phyloP scores from a whole-genome alignment of 2,113 vertebrate species.

The Emydocephalus ijimae region DNA sequence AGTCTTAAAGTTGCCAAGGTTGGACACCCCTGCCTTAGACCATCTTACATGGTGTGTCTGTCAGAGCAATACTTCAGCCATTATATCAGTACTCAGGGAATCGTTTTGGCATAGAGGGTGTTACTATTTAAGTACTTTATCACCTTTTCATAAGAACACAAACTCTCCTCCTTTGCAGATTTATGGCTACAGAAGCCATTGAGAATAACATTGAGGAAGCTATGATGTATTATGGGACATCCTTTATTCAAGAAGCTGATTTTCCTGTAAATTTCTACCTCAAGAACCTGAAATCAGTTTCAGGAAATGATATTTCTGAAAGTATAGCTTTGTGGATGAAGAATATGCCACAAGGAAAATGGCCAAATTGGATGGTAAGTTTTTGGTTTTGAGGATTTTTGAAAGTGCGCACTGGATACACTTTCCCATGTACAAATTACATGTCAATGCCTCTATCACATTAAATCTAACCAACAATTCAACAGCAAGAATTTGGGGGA shows the following conservation, averaged over 20 bases:
- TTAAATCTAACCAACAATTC: too few relatives aligned
- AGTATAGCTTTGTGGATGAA: slow-evolving; percentile 86
- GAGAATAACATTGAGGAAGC: slow-evolving; percentile 78
- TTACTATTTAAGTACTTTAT: background rate
- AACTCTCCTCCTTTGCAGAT: slow-evolving; percentile 66
- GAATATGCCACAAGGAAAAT: slow-evolving; percentile 88
- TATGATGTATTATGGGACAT: slow-evolving; percentile 89
- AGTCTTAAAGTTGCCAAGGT: too few relatives aligned
- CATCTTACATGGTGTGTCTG: too few relatives aligned
- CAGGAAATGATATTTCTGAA: slow-evolving; percentile 71
- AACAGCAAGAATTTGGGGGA: too few relatives aligned
- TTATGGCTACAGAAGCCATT: slow-evolving; percentile 81
- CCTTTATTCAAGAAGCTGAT: slow-evolving; percentile 82
- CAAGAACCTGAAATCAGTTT: slow-evolving; percentile 71
- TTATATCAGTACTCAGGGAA: background rate
- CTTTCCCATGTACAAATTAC: too few relatives aligned
- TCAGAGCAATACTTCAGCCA: background rate
- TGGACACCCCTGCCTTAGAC: background rate
- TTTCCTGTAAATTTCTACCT: slow-evolving; percentile 92
- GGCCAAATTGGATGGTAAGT: slow-evolving; percentile 96
- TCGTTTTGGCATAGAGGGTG: background rate
- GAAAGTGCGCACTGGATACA: too few relatives aligned
- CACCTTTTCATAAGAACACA: background rate
- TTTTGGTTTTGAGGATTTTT: background rate
- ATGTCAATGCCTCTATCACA: too few relatives aligned